Base-by-base conservation (phyloP, 2,113 vertebrate species). In the Grantiella picta region DNA sequence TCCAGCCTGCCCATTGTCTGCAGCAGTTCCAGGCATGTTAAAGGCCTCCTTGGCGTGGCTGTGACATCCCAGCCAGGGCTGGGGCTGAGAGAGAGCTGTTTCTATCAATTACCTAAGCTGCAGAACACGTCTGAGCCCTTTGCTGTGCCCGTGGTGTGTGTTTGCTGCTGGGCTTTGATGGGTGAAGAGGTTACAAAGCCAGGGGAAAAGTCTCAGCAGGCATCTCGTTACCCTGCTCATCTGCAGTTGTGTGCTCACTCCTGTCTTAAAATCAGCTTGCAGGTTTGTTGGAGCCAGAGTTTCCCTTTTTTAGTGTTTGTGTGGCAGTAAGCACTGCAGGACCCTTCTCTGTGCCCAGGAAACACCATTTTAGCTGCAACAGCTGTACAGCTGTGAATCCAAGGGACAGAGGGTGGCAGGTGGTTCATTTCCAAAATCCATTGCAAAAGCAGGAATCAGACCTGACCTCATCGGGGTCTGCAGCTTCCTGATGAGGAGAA, bases 1-100 rank as follows among this genome's bases (percentile, higher is more conserved):
- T 92, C 44, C 1, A 4, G 47, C 85, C 88, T 95, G 66, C 73
- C 83, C 79, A 64, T 88, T 92, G 92, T 94, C 92, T 71, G 82
- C 80, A 76, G 79, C 71, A 73, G 68, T 33, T 86, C 79, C 36
- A 40, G 76, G 38, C 72, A 6, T 3, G 6, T 42, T 31, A n/a
- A 60, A 82, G 38, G 35, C 71, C 69, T 80, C 73, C 82, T 80
- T 29, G 69, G 57, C 4, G 4, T 33, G 64, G 71, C 54, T 96
- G 66, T 54, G 35, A 24, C 66, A 61, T 36, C 71, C 68, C 10
- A 2, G 36, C 31, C 16, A 20, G 47, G 59, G 33, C 87, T 87
- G 76, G 35, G 79, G 50, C 71, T 29, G 50, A 17, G 15, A 27
- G 42, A 50, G 54, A 9, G 75, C 42, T 66, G 49, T 25, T 86